These are phyloP conservation scores for Euwallacea fornicatus DNA, from an alignment of 1,140 invertebrate genomes.

Conservation along the genomic window DNA sequence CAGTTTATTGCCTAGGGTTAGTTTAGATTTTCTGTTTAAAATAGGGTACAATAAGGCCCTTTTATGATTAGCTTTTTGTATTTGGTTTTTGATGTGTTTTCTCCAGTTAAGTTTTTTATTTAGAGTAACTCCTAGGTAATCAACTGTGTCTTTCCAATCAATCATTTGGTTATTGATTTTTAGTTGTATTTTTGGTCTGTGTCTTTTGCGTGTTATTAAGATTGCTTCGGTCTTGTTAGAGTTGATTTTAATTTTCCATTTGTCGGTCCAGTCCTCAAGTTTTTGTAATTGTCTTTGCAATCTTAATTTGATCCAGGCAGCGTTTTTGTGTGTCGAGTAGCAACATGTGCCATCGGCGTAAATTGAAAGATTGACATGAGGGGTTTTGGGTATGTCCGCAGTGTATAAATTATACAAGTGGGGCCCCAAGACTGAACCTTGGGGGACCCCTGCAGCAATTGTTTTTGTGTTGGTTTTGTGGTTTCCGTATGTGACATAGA, in stretches of 20 bases:
- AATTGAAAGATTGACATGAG: background rate
- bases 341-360: background rate
- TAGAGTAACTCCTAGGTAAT: constrained; percentile 3
- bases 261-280: background rate
- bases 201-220: background rate
- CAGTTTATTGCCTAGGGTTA: background rate
- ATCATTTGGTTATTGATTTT: background rate
- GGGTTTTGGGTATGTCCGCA: constrained; percentile 10
- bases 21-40: constrained; percentile 3
- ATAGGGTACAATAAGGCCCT: background rate
- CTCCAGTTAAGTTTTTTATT: background rate
- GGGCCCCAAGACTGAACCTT: constrained; percentile 12
- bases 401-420: constrained; percentile 19
- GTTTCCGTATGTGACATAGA: background rate
- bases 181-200: background rate
- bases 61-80: background rate
- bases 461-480: background rate
- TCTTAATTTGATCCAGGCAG: background rate
- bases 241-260: constrained; percentile 5
- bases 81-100: background rate
- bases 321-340: background rate
- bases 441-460: constrained; percentile 3
- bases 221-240: background rate
- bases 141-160: background rate
- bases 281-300: background rate